Base-by-base conservation (phyloP, 2,797 vertebrate species). In the Cirrhinus mrigala region DNA sequence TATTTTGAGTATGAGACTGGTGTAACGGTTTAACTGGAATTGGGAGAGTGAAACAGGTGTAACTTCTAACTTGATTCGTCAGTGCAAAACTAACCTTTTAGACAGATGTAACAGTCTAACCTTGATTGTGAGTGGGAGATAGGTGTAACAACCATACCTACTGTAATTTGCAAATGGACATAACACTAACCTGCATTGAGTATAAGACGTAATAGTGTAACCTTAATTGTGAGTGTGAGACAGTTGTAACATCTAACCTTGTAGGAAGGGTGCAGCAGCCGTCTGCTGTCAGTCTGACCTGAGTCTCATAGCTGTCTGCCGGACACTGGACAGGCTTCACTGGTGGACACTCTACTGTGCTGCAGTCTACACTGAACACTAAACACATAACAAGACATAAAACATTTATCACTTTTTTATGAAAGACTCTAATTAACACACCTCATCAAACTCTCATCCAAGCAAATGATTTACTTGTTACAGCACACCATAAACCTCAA, bases 311-410 rank as follows among this genome's bases (percentile, higher is more conserved):
- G 94, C 97, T 97, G 90, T 97, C 97, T 85, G 96, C 87, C 3
- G 96, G 96, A 89, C 97, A 97, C 90, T 95, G 94, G 9, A 96
- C 94, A 91, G 97, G 96, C 85, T 97, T 96, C 85, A 97, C 93
- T 33, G 95, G 93, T 85, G 97, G 96, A 81, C 97, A 97, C 85
- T 97, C 97, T 50, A 97, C 97, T 1, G 96, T 97, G 93, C 96
- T 97, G 94, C 97, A 97, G 88, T 97, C 97, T 92, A 97, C 95
- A 62, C 96, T 97, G 92, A 97, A 97, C 87, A 97, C 97, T 97
- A 84, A 77, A 73, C 50, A 75, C 71, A 79, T 76, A 82, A 81
- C 70, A 83, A 83, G 10, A 85, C 60, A 84, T 60, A 76, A 40
- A 84, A 76, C 50, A 85, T 58, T 76, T 64, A 83, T 52, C 22